These are phyloP conservation scores for Hippocampus comes DNA, from an alignment of 2,113 vertebrate genomes.

Conservation along the genomic window DNA sequence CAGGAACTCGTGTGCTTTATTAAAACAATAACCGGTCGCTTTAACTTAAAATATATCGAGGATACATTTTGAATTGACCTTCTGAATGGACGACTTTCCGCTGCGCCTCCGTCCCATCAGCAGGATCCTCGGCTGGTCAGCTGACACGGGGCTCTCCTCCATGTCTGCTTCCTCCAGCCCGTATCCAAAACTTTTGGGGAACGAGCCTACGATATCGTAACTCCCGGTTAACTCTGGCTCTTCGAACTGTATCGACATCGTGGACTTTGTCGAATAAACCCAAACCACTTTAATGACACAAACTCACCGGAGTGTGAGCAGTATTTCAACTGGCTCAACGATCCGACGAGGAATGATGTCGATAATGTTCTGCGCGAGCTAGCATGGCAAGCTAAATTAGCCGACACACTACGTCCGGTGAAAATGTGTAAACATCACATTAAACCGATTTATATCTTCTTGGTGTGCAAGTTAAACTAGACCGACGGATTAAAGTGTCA, in stretches of 20 bases:
- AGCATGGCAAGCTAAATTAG: constrained; percentile 45
- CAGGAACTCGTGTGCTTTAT: too few species aligned
- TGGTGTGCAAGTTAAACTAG: background rate
- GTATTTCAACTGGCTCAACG: background rate
- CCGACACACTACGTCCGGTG: background rate
- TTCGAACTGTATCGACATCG: constrained; percentile 88
- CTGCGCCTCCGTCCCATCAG: constrained; percentile 92
- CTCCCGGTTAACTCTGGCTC: constrained; percentile 76
- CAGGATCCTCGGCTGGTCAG: constrained; percentile 87
- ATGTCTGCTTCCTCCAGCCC: constrained; percentile 83
- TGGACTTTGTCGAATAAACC: background rate
- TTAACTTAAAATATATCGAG: too few species aligned
- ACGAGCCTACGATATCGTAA: constrained; percentile 82
- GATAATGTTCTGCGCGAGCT: constrained; percentile 21
- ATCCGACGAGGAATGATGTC: constrained; percentile 18
- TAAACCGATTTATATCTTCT: background rate
- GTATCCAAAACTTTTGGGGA: constrained; percentile 91
- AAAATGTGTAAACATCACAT: background rate
- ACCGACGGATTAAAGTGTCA: background rate
- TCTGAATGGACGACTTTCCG: constrained; percentile 98
- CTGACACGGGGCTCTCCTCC: constrained; percentile 67
- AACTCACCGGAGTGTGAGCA: background rate
- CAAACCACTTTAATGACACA: background rate
- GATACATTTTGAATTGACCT: constrained; percentile 66
- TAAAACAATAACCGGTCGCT: too few species aligned